These are phyloP conservation scores for Microcebus murinus DNA, from an alignment of 2,113 vertebrate genomes.

Conservation along the genomic window DNA sequence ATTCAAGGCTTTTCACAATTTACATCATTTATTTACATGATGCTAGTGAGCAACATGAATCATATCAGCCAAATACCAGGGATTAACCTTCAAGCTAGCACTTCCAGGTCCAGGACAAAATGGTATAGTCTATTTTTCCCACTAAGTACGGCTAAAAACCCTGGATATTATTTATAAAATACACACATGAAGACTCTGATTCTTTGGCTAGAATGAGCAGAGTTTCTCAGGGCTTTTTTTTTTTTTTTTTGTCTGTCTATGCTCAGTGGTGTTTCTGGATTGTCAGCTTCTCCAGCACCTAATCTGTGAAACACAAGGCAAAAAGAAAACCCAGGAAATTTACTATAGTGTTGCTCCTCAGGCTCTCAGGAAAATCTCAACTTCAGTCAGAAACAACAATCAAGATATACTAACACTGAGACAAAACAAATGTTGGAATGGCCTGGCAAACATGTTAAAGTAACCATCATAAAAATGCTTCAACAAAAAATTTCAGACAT, in stretches of 20 bases:
- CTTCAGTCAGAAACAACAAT: too few species aligned
- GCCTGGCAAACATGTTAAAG: too few species aligned
- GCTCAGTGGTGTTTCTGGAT: neutral
- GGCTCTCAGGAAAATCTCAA: too few species aligned
- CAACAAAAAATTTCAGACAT: too few species aligned
- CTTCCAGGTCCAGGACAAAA: neutral
- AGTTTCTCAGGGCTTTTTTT: neutral
- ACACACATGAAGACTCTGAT: neutral
- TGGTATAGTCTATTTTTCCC: neutral
- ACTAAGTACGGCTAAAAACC: neutral
- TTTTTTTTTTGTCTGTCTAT: neutral
- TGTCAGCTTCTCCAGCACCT: too few species aligned
- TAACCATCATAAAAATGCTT: too few species aligned
- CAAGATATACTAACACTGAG: too few species aligned
- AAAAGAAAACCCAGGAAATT: too few species aligned
- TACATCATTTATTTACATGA: neutral
- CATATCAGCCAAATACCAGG: neutral
- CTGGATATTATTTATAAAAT: neutral
- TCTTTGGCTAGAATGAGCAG: neutral
- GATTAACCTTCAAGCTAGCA: neutral
- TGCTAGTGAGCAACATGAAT: neutral
- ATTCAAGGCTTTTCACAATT: neutral
- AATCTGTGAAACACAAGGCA: too few species aligned
- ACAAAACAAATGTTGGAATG: too few species aligned
- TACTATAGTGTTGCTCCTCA: too few species aligned